phyloP scores from a whole-genome alignment of 2,113 vertebrate species.

The Dipodomys spectabilis region DNA sequence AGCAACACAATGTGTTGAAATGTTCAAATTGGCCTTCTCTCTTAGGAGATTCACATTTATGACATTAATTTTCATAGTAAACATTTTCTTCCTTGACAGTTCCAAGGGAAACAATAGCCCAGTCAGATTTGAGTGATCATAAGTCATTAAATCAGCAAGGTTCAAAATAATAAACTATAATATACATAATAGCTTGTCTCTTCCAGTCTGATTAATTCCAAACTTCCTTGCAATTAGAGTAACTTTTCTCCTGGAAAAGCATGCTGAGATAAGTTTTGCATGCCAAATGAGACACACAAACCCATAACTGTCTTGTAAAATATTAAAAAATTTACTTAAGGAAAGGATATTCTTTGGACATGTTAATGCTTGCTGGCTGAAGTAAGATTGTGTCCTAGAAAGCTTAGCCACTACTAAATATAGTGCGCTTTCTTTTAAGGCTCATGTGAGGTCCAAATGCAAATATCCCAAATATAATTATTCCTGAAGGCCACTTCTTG shows the following conservation, averaged over 20 bases:
- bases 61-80: slow-evolving; percentile 46
- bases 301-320: slow-evolving; percentile 59
- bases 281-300: slow-evolving; percentile 59
- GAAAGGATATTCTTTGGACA: slow-evolving; percentile 43
- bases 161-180: slow-evolving; percentile 67
- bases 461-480: slow-evolving; percentile 73
- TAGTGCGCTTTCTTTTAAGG: slow-evolving; percentile 32
- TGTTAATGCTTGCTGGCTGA: slow-evolving; percentile 45
- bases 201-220: slow-evolving; percentile 62
- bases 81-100: slow-evolving; percentile 55
- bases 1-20: background rate
- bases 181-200: slow-evolving; percentile 13
- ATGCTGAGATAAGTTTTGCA: slow-evolving; percentile 51
- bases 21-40: slow-evolving; percentile 56
- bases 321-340: slow-evolving; percentile 60
- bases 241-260: slow-evolving; percentile 57
- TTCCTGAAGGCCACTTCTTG: slow-evolving; percentile 23
- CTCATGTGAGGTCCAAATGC: slow-evolving; percentile 51
- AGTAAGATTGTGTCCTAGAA: slow-evolving; percentile 44
- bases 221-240: slow-evolving; percentile 35
- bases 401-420: slow-evolving; percentile 56
- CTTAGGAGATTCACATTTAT: slow-evolving; percentile 42
- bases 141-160: slow-evolving; percentile 42
- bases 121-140: slow-evolving; percentile 51
- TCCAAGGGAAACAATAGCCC: slow-evolving; percentile 51